phyloP scores from a whole-genome alignment of 2,113 vertebrate species.

The Galbula dea region DNA sequence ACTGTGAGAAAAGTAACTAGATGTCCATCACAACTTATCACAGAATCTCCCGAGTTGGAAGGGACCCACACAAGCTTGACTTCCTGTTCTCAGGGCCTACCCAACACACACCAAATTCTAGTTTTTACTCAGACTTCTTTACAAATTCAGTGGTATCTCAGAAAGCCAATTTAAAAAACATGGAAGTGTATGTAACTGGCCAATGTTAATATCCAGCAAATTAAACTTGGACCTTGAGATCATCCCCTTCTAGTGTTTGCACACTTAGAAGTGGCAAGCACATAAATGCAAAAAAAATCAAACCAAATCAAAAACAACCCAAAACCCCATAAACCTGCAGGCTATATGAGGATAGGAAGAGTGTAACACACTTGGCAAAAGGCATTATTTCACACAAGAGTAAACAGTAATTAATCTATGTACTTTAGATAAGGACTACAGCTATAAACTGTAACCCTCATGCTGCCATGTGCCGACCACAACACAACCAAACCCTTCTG shows the following conservation, averaged over 20 bases:
- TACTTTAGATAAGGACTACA: not conserved
- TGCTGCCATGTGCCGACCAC: not conserved
- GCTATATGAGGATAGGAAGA: not conserved
- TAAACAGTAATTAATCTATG: too few species aligned
- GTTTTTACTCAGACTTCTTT: not conserved
- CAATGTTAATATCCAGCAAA: not conserved
- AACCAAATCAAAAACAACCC: not conserved
- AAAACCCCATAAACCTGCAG: not conserved
- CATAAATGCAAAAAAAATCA: not conserved
- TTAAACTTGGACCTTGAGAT: not conserved
- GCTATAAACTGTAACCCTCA: not conserved
- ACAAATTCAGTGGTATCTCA: not conserved
- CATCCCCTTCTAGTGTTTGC: not conserved
- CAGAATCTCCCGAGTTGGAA: too few species aligned
- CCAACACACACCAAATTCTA: not conserved
- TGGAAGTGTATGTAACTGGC: not conserved
- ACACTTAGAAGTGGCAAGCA: not conserved
- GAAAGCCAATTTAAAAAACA: not conserved
- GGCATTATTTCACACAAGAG: not conserved
- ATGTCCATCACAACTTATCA: not conserved
- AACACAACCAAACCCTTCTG: not conserved
- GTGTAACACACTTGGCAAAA: not conserved
- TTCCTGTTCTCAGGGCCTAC: not conserved
- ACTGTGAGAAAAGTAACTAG: not conserved
- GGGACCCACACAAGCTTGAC: accelerated